phyloP scores from a whole-genome alignment of 2,888 invertebrate genomes.

The Elmis aenea region DNA sequence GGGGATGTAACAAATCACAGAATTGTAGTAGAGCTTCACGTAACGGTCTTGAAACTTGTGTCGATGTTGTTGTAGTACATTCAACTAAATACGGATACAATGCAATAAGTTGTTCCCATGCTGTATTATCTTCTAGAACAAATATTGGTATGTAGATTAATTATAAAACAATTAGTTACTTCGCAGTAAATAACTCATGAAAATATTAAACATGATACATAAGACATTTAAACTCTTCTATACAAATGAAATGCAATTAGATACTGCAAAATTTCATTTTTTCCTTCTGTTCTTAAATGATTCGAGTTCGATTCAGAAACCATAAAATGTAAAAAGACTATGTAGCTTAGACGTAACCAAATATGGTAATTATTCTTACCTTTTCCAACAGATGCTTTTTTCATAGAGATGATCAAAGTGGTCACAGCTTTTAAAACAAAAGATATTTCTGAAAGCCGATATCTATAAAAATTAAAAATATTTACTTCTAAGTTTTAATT shows the following conservation, averaged over 20 bases:
- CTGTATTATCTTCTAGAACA: conserved; percentile 72
- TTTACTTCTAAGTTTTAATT: not conserved
- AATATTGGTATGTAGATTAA: conserved; percentile 9
- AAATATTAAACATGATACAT: too few species aligned
- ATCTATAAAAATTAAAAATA: conserved; percentile 52
- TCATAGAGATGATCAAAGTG: conserved; percentile 85
- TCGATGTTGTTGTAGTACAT: conserved; percentile 74
- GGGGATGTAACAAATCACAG: conserved; percentile 71
- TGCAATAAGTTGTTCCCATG: conserved; percentile 91
- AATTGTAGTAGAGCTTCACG: conserved; percentile 85
- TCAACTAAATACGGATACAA: conserved; percentile 87
- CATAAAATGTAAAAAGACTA: too few species aligned
- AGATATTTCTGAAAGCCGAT: conserved; percentile 90
- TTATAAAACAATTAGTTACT: conserved; percentile 10
- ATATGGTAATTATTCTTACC: too few species aligned
- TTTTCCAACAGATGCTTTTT: conserved; percentile 83
- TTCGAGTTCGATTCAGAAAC: too few species aligned
- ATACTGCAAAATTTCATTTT: too few species aligned
- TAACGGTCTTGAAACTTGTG: conserved; percentile 73
- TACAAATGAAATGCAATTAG: too few species aligned
- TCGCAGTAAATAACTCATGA: too few species aligned
- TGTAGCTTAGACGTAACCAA: too few species aligned
- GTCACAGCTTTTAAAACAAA: conserved; percentile 93
- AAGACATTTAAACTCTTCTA: too few species aligned
- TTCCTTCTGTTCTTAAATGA: too few species aligned